Base-by-base conservation (phyloP, 2,888 invertebrate genomes). In the Lasioglossum zephyrum region DNA sequence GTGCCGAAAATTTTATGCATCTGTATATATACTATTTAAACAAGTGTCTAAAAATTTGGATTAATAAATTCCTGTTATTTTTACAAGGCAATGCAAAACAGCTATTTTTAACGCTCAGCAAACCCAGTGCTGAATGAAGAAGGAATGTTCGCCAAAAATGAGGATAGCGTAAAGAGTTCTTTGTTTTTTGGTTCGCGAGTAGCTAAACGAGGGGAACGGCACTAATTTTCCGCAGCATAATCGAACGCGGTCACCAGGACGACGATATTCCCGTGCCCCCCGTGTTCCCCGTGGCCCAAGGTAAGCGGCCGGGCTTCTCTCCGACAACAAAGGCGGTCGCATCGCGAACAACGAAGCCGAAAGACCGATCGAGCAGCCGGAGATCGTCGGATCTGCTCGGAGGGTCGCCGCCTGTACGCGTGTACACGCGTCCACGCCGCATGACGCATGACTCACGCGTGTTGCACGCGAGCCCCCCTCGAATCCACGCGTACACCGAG, bases 371-470 rank as follows among this genome's bases (percentile, higher is more conserved):
- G 74, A 31, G 74, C 74, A 39, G 22, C 53, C 53, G 74, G 22
- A 53, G 53, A 47, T 73, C 66, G 60, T 31, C 31, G 31, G 60
- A 63, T 63, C 53, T n/a, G 53, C 53, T 53, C 60, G 66, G 31
- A 66, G 66, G 79, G 72, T 47, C 47, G 47, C 22, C 53, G 53
- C 53, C 2, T 13, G 36, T 80, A 31, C 89, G 31, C 66, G 89
- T 84, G 74, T 39, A 47, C 91, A 90, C 90, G 91, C 93, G 92
- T 92, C 91, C 91, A 69, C 86, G 80, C 92, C 84, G 88, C 90
- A 89, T 91, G 91, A 91, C 87, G 92, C 91, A 92, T 93, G 94
- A 93, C 91, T 93, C 94, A 94, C 92, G 86, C 81, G 87, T 53
- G 81, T 80, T 85, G 84, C 85, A 78, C 90, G 79, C 87, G 89